These are phyloP conservation scores for Acanthurus lineatus DNA, from an alignment of 2,797 vertebrate species.

Conservation along the genomic window DNA sequence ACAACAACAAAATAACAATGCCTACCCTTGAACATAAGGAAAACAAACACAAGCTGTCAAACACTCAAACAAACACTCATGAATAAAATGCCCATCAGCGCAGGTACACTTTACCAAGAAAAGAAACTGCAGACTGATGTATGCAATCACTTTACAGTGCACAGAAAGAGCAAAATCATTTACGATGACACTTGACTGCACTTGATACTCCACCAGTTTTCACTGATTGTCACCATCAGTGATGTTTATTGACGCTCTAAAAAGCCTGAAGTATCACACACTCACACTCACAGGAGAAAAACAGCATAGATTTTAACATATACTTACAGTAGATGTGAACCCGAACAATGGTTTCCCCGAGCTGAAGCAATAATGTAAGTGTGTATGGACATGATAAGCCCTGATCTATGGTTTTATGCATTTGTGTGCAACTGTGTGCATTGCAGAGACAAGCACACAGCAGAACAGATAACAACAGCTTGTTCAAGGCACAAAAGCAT, in stretches of 20 bases:
- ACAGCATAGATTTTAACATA: conserved; percentile 64
- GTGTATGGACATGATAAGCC: conserved; percentile 28
- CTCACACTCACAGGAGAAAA: conserved; percentile 41
- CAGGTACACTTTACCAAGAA: conserved; percentile 61
- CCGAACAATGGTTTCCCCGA: conserved; percentile 30
- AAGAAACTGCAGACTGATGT: conserved; percentile 60
- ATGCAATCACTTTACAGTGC: conserved; percentile 77
- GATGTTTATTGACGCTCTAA: conserved; percentile 74
- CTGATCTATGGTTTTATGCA: conserved; percentile 16
- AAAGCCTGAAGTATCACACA: conserved; percentile 60
- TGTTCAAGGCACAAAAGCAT: conserved; percentile 38
- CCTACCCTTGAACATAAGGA: conserved; percentile 7
- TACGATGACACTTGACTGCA: conserved; percentile 75
- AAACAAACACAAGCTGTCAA: conserved; percentile 35
- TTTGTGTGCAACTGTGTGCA: conserved; percentile 2
- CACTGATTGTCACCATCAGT: conserved; percentile 76
- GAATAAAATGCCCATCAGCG: conserved; percentile 68
- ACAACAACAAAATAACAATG: conserved; percentile 13
- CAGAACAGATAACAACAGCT: conserved; percentile 27
- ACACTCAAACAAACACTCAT: conserved; percentile 48
- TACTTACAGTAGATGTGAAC: conserved; percentile 41
- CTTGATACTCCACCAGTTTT: conserved; percentile 66
- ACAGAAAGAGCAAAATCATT: conserved; percentile 74
- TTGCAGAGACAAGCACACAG: conserved; percentile 31
- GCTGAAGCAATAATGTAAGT: conserved; percentile 32